phyloP scores from a whole-genome alignment of 2,113 vertebrate genomes.

The Axis porcinus region DNA sequence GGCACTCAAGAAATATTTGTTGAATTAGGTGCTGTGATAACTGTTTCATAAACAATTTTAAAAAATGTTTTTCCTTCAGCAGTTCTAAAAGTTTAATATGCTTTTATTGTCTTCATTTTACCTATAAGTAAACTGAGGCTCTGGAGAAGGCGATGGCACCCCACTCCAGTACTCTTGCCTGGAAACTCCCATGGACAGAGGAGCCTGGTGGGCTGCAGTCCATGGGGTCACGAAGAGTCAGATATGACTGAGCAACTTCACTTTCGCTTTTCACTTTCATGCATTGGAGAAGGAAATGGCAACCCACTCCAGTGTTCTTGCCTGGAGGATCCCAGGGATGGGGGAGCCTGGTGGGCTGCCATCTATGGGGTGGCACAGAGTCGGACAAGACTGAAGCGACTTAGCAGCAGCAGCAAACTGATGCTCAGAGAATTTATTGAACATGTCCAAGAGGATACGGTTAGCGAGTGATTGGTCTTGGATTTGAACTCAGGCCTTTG shows the following conservation, averaged over 20 bases:
- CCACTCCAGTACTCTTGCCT: too few relatives aligned
- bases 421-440: neutral
- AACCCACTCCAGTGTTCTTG: too few relatives aligned
- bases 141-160: neutral
- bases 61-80: neutral
- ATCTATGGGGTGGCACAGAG: too few relatives aligned
- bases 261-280: too few relatives aligned
- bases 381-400: too few relatives aligned
- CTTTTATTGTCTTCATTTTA: neutral
- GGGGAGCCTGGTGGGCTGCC: too few relatives aligned
- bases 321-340: too few relatives aligned
- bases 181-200: too few relatives aligned
- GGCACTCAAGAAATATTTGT: neutral
- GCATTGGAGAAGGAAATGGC: too few relatives aligned
- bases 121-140: neutral
- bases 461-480: neutral
- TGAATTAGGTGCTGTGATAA: neutral
- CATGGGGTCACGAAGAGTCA: too few relatives aligned
- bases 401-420: neutral
- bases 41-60: neutral
- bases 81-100: neutral
- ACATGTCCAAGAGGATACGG: neutral
- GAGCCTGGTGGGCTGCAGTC: too few relatives aligned
- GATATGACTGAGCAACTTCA: too few relatives aligned
- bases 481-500: neutral